These are phyloP conservation scores for Heliconius sara DNA, from an alignment of 2,888 invertebrate genomes.

Conservation along the genomic window DNA sequence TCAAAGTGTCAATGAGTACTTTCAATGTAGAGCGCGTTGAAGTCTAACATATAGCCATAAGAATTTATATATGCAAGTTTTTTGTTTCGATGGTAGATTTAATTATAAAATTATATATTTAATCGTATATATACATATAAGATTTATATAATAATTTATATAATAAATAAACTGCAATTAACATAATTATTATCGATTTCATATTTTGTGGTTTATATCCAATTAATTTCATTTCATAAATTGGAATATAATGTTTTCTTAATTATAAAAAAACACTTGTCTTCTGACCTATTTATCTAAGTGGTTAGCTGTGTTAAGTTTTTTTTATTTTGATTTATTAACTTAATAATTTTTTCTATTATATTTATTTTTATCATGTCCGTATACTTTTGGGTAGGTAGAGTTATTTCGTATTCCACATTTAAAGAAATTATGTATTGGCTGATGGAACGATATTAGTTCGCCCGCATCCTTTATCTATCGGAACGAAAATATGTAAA, in stretches of 20 bases:
- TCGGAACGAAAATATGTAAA: too few relatives aligned
- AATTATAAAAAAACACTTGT: not conserved
- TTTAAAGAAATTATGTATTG: too few relatives aligned
- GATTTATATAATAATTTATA: not conserved
- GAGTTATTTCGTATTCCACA: too few relatives aligned
- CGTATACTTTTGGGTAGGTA: too few relatives aligned
- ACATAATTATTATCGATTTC: not conserved
- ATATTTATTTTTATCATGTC: not conserved
- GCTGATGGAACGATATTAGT: too few relatives aligned
- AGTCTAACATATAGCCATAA: conserved; percentile 68
- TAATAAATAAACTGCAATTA: not conserved
- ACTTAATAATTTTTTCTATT: not conserved
- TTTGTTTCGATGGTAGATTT: not conserved
- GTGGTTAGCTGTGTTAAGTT: not conserved
- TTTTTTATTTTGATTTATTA: not conserved
- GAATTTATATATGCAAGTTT: not conserved
- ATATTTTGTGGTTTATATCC: not conserved
- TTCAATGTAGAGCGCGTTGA: conserved; percentile 66
- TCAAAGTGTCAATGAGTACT: not conserved
- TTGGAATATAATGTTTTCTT: conserved; percentile 20
- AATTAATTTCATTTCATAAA: conserved; percentile 10
- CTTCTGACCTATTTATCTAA: not conserved
- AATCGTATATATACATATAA: not conserved
- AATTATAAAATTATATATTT: conserved; percentile 44
- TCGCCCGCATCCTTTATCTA: too few relatives aligned